Evolutionary conservation across 2,888 invertebrate genomes (phyloP).

Genomic region (Actias luna): DNA sequence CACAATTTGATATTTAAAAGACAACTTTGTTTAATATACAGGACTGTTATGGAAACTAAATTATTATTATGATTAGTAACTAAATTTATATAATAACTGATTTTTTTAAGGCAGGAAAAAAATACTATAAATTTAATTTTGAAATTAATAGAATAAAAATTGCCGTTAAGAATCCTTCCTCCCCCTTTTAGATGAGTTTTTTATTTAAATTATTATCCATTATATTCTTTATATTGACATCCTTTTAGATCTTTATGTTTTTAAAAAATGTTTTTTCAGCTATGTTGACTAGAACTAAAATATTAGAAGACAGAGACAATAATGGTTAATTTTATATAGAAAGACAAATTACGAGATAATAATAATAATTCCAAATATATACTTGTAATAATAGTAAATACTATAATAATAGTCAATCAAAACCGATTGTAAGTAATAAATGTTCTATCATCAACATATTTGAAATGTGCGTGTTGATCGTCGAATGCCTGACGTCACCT

Average conservation of each 20-base stretch:
- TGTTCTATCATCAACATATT: background rate
- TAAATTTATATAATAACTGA: no score
- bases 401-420: background rate
- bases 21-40: no score
- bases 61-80: no score
- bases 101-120: no score
- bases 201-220: no score
- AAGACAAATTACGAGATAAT: background rate
- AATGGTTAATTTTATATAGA: background rate
- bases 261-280: background rate
- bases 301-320: conserved; percentile 3
- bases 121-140: no score
- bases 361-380: background rate
- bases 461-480: background rate
- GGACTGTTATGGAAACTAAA: no score
- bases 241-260: background rate
- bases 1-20: no score
- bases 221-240: no score
- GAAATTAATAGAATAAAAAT: no score
- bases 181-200: no score
- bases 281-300: background rate
- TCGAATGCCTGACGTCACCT: background rate
- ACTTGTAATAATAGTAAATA: background rate
- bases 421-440: background rate
- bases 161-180: no score